These are phyloP conservation scores for Syngnathus acus DNA, from an alignment of 2,797 vertebrate species.

Conservation along the genomic window DNA sequence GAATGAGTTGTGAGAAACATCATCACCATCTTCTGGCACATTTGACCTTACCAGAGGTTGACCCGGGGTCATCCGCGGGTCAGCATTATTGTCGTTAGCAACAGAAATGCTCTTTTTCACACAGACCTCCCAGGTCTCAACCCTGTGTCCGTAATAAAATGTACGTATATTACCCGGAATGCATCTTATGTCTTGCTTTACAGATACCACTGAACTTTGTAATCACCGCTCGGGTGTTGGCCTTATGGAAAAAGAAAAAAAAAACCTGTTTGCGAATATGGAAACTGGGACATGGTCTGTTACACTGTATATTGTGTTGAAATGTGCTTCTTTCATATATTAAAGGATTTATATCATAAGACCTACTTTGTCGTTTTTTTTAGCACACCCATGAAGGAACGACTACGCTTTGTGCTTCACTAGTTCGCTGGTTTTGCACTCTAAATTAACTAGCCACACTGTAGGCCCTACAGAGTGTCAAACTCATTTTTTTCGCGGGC, in stretches of 20 bases:
- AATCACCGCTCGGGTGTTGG: slow-evolving; percentile 3
- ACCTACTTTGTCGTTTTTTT: background rate
- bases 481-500: too few relatives aligned
- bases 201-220: slow-evolving; percentile 25
- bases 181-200: background rate
- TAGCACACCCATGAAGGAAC: background rate
- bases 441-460: background rate
- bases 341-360: slow-evolving; percentile 63
- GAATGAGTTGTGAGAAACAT: background rate
- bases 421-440: background rate
- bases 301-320: slow-evolving; percentile 73
- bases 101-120: background rate
- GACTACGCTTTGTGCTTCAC: background rate
- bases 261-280: slow-evolving; percentile 41
- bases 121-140: background rate
- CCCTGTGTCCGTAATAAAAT: background rate
- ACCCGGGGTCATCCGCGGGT: background rate
- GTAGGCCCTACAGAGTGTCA: too few relatives aligned
- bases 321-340: slow-evolving; percentile 72
- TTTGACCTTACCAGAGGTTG: background rate
- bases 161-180: background rate
- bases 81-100: background rate
- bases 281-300: slow-evolving; percentile 71
- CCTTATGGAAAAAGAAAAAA: slow-evolving; percentile 34
- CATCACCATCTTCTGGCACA: background rate